Base-by-base conservation (phyloP, 2,113 vertebrate species). In the Illadopsis cleaveri region DNA sequence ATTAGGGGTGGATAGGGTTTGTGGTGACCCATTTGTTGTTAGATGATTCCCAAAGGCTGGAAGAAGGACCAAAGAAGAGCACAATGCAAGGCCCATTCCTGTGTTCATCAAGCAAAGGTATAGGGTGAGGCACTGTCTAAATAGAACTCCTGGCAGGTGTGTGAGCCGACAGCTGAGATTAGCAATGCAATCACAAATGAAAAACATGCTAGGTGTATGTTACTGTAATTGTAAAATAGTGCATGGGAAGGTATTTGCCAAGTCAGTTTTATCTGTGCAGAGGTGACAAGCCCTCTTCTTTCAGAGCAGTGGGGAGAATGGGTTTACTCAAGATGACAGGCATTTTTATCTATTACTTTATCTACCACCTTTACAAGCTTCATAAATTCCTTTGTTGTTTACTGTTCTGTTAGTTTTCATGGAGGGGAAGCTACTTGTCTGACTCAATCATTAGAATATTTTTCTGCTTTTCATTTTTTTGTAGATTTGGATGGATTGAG, bases 361-460 rank as follows among this genome's bases (percentile, higher is more conserved):
- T 54, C 40, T 40, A 69, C 38, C 20, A 27, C 79, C 3, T 95
- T 96, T 94, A 94, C 35, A 78, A 13, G 70, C 76, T 93, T 81
- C 56, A 89, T 96, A 96, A 97, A 96, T 97, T 96, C 92, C 72
- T 78, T 44, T 37, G 35, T 30, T 86, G 73, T 89, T 95, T 94
- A 80, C 68, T 75, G 42, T 80, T 50, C 58, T 40, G 38, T 75
- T 53, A 15, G 24, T 50, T 50, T 50, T 50, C 25, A 37, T 2
- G 33, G 51, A 47, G 9, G 45, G 24, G 7, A 48, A 82, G 35
- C 15, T 54, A 11, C 15, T 30, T 35, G 24, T 56, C 24, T 48
- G 25, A 50, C 13, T 66, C 6, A 1, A 17, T 61, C 27, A 47
- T 51, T 35, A 27, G 35, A 50, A 42, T 58, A n/a, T 16, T 51